These are phyloP conservation scores for Brachymystax lenok DNA, from an alignment of 2,797 vertebrate species.

Conservation along the genomic window DNA sequence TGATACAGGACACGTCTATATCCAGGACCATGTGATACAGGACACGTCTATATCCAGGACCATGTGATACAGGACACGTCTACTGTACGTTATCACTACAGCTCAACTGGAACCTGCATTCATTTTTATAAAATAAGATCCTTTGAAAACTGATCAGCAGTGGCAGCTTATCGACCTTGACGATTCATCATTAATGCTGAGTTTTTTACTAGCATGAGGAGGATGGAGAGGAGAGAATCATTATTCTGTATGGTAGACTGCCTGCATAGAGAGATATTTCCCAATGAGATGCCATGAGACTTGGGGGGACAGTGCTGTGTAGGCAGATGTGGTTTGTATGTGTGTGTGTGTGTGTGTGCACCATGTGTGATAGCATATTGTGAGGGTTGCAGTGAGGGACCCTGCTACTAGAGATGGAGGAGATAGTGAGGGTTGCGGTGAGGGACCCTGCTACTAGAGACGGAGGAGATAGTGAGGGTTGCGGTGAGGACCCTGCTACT, in stretches of 20 bases:
- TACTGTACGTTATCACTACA: background rate
- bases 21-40: no score
- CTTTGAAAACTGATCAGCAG: slow-evolving; percentile 30
- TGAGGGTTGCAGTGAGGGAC: background rate
- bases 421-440: background rate
- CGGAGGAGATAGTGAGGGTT: slow-evolving; percentile 52
- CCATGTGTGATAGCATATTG: slow-evolving; percentile 16
- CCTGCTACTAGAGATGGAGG: no score
- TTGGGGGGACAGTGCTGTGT: slow-evolving; percentile 61
- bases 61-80: no score
- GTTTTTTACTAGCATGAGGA: slow-evolving; percentile 58
- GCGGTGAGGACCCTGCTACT: no score
- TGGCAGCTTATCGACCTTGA: slow-evolving; percentile 61
- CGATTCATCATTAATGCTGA: slow-evolving; percentile 62
- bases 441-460: slow-evolving; percentile 67
- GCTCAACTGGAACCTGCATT: background rate
- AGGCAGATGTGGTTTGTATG: slow-evolving; percentile 23
- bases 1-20: no score
- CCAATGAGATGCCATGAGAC: slow-evolving; percentile 75
- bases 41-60: no score
- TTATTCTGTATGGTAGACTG: slow-evolving; percentile 68
- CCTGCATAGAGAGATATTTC: slow-evolving; percentile 66
- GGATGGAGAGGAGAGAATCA: slow-evolving; percentile 53
- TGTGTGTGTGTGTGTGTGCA: slow-evolving; percentile 5
- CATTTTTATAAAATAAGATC: no score